Percentiles rank a stretch among this genome's conserved stretches.
phyloP scores from a whole-genome alignment of 2,797 vertebrate species.

The Anableps anableps region DNA sequence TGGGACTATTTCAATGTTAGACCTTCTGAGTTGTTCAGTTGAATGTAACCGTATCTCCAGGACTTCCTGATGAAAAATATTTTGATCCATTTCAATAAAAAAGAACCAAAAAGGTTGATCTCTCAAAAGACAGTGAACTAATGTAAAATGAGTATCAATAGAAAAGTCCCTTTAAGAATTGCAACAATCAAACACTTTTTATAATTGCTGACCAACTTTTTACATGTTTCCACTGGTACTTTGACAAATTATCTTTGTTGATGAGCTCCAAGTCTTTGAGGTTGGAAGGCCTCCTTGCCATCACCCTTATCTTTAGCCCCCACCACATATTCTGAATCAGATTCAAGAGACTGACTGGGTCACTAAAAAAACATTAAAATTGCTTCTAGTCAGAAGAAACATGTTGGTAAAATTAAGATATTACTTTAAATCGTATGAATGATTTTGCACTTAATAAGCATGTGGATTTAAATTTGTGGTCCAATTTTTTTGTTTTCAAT shows the following conservation, averaged over 20 bases:
- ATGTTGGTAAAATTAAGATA: background rate
- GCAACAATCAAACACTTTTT: background rate
- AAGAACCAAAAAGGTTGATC: background rate
- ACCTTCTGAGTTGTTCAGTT: background rate
- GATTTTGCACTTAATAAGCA: background rate
- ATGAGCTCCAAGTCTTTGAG: background rate
- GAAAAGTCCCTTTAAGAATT: background rate
- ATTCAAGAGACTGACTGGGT: background rate
- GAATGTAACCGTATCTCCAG: background rate
- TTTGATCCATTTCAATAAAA: background rate
- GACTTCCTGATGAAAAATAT: background rate
- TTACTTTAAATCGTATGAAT: background rate
- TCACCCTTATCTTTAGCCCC: no score
- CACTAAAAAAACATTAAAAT: background rate
- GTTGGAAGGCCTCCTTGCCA: no score
- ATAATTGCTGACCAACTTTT: background rate
- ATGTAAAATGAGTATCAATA: background rate
- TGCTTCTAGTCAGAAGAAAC: background rate
- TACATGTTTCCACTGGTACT: background rate
- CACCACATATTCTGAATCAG: background rate
- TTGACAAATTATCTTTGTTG: background rate
- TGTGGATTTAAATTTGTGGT: no score
- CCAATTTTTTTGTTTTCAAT: no score
- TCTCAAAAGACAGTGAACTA: background rate
- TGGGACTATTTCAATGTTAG: no score